Evolutionary conservation across 2,888 invertebrate genomes (phyloP).

Genomic region (Spisula subtruncata): DNA sequence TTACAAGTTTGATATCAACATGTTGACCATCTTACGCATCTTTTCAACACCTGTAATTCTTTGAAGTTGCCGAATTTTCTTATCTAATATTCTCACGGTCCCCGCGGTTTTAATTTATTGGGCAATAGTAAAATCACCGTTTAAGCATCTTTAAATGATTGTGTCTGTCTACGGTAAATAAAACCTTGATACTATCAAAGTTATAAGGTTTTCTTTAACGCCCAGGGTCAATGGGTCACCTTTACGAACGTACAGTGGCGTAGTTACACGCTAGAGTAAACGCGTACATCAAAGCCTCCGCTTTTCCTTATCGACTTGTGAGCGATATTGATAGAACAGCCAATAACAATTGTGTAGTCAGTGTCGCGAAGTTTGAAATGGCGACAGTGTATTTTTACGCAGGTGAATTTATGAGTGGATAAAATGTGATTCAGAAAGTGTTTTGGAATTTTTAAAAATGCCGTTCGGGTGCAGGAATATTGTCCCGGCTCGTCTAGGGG

Average conservation of each 20-base stretch:
- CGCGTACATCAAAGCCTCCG: constrained; percentile 50
- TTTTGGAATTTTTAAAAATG: constrained; percentile 70
- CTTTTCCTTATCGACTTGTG: constrained; percentile 44
- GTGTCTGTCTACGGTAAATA: not conserved
- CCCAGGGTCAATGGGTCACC: constrained; percentile 39
- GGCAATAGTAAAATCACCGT: constrained; percentile 4
- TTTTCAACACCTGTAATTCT: not conserved
- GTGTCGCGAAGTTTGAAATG: constrained; percentile 48
- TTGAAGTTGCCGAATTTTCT: constrained; percentile 1
- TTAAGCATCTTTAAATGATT: constrained; percentile 1
- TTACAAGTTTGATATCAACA: not conserved
- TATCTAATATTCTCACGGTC: not conserved
- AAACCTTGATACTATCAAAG: constrained; percentile 3
- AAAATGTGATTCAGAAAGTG: constrained; percentile 49
- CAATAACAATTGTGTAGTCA: constrained; percentile 48
- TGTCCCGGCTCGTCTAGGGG: constrained; percentile 78
- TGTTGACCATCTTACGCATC: not conserved
- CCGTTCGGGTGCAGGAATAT: constrained; percentile 80
- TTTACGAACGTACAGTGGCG: constrained; percentile 35
- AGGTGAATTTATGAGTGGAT: constrained; percentile 37
- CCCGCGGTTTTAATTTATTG: constrained; percentile 7
- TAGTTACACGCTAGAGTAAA: constrained; percentile 58
- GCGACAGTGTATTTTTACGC: constrained; percentile 47
- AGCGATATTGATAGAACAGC: constrained; percentile 58
- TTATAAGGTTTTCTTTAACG: constrained; percentile 25